Base-by-base conservation (phyloP, 2,888 invertebrate species). In the Ornithoptera priamus region DNA sequence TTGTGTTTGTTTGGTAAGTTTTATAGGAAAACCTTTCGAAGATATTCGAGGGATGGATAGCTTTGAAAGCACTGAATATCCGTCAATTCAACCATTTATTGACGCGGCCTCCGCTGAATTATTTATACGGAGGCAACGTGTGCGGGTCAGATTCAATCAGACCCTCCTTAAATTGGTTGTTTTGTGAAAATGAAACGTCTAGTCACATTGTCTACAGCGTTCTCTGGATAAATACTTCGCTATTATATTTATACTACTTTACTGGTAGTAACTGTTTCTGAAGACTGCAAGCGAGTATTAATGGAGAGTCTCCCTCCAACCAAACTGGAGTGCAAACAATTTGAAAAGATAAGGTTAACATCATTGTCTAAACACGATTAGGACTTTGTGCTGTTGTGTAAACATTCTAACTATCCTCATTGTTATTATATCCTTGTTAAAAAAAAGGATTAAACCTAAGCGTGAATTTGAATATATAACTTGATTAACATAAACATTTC, bases 11-110 rank as follows among this genome's bases (percentile, higher is more conserved):
- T 59, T 46, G 22, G 46, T 22, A 62, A 46, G 22, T 46, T 62
- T 22, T 15, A n/a, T 62, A 62, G n/a, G 10, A 62, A 62, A 24
- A 62, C 22, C 42, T 22, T 46, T 17, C n/a, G 22, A 46, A 46
- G 46, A 42, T 22, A 22, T 46, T 46, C 8, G 22, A 7, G 58
- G 62, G 39, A 62, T 46, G 62, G 22, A 66, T 68, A 42, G 57
- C 39, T 69, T 61, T 61, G 62, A 72, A 73, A 70, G 67, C 68
- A 68, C 72, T 72, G 69, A 63, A 74, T 74, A 73, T 72, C 72
- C 71, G 70, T 72, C 74, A 74, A 73, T 76, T 76, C 74, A 74
- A 73, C 73, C 75, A 73, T 73, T 76, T 73, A 77, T 73, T 72
- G 75, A 68, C 57, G 64, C 22, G 60, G 53, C 68, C 50, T 58